Evolutionary conservation across 2,797 vertebrate species (phyloP).

Genomic region (Semotilus atromaculatus): DNA sequence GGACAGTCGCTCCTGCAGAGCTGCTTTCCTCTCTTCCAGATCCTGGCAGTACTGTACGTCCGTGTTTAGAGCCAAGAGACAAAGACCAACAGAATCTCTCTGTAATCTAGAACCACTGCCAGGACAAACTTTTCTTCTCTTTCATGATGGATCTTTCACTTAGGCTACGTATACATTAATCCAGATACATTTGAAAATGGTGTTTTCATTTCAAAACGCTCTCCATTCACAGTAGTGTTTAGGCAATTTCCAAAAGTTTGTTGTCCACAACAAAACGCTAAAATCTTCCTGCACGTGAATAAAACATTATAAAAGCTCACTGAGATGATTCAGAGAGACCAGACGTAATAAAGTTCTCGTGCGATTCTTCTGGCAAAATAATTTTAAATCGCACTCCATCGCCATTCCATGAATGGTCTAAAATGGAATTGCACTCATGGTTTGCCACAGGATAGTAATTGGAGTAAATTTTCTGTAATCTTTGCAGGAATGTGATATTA

Average conservation of each 20-base stretch:
- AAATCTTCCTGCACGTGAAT: background rate
- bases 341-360: no score
- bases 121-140: background rate
- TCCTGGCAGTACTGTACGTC: conserved; percentile 23
- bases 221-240: background rate
- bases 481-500: background rate
- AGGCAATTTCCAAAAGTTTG: background rate
- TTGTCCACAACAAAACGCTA: background rate
- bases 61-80: conserved; percentile 24
- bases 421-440: background rate
- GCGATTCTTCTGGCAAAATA: background rate
- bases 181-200: background rate
- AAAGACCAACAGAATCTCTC: conserved; percentile 27
- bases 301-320: background rate
- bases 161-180: background rate
- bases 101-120: conserved; percentile 10
- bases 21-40: conserved; percentile 15
- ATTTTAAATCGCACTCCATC: background rate
- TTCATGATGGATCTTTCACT: background rate
- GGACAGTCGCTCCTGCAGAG: conserved; percentile 35
- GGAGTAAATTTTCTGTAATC: background rate
- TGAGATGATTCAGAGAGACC: no score
- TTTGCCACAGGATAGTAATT: background rate
- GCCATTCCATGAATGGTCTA: background rate
- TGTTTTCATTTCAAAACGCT: background rate